Evolutionary conservation across 2,797 vertebrate genomes (phyloP).

Genomic region (Leuciscus waleckii): DNA sequence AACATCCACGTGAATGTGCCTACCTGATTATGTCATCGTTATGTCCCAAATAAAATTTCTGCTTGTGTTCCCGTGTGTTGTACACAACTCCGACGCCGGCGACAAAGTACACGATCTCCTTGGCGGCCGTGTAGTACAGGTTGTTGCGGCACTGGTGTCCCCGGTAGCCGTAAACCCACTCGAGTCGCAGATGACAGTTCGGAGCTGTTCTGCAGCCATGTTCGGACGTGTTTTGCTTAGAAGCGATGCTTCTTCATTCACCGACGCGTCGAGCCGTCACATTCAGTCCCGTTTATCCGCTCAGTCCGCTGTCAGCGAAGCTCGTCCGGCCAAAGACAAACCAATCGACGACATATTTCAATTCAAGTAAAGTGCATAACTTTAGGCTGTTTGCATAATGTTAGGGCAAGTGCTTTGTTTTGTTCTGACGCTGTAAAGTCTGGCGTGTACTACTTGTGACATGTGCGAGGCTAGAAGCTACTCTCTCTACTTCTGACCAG

Average conservation of each 20-base stretch:
- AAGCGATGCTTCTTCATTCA: conserved; percentile 75
- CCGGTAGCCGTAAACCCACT: conserved; percentile 99
- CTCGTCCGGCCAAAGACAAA: conserved; percentile 57
- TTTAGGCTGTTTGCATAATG: conserved; percentile 41
- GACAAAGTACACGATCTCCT: conserved; percentile 98
- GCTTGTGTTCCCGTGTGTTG: conserved; percentile 96
- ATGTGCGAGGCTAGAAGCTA: conserved; percentile 51
- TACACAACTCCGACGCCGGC: conserved; percentile 98
- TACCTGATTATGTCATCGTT: conserved; percentile 99
- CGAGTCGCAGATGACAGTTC: conserved; percentile 96
- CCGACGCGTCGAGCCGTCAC: conserved; percentile 73
- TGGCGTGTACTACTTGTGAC: conserved; percentile 60
- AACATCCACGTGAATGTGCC: conserved; percentile 35
- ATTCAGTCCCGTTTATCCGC: conserved; percentile 67
- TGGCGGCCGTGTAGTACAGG: conserved; percentile 98
- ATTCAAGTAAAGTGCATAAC: conserved; percentile 41
- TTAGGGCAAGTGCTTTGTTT: conserved; percentile 26
- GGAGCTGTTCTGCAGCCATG: conserved; percentile 98
- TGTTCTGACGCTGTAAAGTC: conserved; percentile 43
- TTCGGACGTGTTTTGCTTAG: conserved; percentile 66
- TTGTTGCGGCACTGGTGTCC: conserved; percentile 99
- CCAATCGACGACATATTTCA: conserved; percentile 49
- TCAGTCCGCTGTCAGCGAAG: conserved; percentile 68
- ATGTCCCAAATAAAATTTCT: conserved; percentile 99
- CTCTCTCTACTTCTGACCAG: conserved; percentile 56